phyloP scores from a whole-genome alignment of 2,113 vertebrate species.

The Trogon surrucura region DNA sequence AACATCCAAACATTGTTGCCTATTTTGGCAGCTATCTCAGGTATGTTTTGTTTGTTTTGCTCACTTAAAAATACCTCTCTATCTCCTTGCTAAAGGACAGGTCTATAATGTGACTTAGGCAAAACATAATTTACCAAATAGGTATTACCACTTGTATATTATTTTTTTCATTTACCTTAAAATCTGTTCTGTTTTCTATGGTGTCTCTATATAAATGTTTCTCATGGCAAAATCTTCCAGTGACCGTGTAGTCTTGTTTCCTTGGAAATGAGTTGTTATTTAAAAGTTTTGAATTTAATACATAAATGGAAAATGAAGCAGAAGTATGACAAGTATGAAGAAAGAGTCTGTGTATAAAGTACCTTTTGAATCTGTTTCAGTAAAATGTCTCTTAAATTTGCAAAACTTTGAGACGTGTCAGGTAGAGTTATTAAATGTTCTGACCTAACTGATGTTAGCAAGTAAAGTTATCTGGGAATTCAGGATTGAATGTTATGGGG shows the following conservation, averaged over 20 bases:
- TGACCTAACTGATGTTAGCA: background rate
- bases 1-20: constrained; percentile 98
- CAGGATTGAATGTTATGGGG: background rate
- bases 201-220: background rate
- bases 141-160: background rate
- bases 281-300: background rate
- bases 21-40: constrained; percentile 99
- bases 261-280: background rate
- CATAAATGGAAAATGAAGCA: background rate
- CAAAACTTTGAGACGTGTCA: background rate
- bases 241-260: background rate
- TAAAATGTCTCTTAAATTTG: background rate
- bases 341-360: background rate
- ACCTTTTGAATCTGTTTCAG: background rate
- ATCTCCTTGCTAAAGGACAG: background rate
- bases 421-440: background rate
- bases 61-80: background rate
- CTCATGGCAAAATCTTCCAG: background rate
- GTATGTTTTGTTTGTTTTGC: constrained; percentile 76
- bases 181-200: background rate
- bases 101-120: background rate
- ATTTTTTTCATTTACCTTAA: background rate
- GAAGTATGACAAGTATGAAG: background rate
- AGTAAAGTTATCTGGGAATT: background rate
- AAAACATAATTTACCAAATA: background rate